Percentiles rank a stretch among this genome's conserved stretches.
Conservation (phyloP, 2,797 vertebrate species). For the Neosalanx taihuensis region DNA sequence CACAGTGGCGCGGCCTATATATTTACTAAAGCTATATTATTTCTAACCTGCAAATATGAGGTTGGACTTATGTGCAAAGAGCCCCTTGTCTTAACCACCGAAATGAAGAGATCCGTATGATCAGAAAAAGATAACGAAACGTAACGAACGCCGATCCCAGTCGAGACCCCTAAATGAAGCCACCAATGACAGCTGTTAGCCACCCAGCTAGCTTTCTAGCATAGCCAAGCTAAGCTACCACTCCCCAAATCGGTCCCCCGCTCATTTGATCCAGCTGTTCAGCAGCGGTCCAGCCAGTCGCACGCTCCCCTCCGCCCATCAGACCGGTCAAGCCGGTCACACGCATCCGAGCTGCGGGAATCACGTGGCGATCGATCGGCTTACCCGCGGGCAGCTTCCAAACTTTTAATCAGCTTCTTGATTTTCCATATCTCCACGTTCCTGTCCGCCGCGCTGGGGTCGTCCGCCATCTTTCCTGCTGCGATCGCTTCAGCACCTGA, state of each 20-base stretch:
- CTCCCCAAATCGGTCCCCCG: slow-evolving; percentile 68
- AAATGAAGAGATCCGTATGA: no score
- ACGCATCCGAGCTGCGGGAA: accelerated
- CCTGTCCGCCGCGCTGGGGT: slow-evolving; percentile 96
- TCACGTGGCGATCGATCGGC: slow-evolving; percentile 31
- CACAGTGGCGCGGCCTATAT: no score
- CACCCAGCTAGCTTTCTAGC: slow-evolving; percentile 17
- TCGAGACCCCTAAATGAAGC: neutral
- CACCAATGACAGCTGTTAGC: slow-evolving; percentile 26
- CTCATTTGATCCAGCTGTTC: slow-evolving; percentile 59
- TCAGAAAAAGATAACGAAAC: no score
- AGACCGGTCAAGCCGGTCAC: neutral
- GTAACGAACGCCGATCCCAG: neutral
- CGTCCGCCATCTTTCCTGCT: slow-evolving; percentile 96
- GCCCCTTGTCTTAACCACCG: no score
- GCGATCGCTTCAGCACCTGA: slow-evolving; percentile 76
- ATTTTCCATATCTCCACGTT: slow-evolving; percentile 99
- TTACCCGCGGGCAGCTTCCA: slow-evolving; percentile 95
- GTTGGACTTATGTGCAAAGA: no score
- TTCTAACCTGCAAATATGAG: no score
- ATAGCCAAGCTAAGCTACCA: slow-evolving; percentile 65
- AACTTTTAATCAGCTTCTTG: slow-evolving; percentile 99
- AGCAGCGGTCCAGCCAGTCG: slow-evolving; percentile 20
- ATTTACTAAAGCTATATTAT: no score
- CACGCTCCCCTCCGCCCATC: neutral